Evolutionary conservation across 2,797 vertebrate genomes (phyloP).

Genomic region (Nyctalus aviator): DNA sequence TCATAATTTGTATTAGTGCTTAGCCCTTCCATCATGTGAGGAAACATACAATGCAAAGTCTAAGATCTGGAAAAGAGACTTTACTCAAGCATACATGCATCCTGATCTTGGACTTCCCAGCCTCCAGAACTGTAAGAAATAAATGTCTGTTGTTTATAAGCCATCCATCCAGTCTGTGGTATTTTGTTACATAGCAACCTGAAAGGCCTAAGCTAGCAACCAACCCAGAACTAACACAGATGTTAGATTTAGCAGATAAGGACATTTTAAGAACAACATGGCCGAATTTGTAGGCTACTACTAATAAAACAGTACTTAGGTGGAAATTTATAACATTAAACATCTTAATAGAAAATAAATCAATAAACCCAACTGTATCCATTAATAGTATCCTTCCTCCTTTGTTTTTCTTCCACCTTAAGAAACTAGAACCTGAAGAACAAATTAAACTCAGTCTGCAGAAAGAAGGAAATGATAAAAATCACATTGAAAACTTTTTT

Average conservation of each 20-base stretch:
- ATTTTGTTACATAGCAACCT: background rate
- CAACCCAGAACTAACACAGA: slow-evolving; percentile 1
- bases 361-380: slow-evolving; percentile 5
- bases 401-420: background rate
- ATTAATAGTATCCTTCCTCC: no score
- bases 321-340: background rate
- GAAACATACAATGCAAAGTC: background rate
- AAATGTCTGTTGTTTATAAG: background rate
- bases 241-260: background rate
- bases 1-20: background rate
- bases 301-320: background rate
- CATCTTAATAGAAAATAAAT: slow-evolving; percentile 28
- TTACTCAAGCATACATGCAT: background rate
- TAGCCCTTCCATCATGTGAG: background rate
- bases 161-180: background rate
- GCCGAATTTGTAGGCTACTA: background rate
- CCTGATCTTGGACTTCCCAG: background rate
- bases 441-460: background rate
- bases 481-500: background rate
- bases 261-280: background rate
- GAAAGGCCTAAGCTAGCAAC: background rate
- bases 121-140: background rate
- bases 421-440: background rate
- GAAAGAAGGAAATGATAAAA: slow-evolving; percentile 4
- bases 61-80: background rate